A percentile compares a stretch with the other conserved stretches of the same genome.
These are phyloP conservation scores for Noctilio leporinus DNA, from an alignment of 2,113 vertebrate genomes.

Conservation along the genomic window DNA sequence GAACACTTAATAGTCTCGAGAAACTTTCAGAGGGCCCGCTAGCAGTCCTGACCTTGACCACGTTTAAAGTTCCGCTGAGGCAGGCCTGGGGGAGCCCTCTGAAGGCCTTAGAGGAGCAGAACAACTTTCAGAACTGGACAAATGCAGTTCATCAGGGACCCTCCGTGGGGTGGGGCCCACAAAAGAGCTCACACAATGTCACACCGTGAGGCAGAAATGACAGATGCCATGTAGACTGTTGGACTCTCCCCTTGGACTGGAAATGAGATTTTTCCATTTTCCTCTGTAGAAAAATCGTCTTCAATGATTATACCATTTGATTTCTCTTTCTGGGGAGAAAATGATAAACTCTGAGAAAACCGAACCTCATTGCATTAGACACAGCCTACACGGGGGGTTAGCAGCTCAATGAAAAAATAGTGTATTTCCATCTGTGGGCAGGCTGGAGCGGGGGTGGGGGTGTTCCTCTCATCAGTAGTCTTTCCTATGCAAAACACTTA, in stretches of 20 bases:
- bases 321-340: not conserved
- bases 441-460: not conserved
- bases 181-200: not conserved
- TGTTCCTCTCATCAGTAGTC: not conserved
- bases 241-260: not conserved
- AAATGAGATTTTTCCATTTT: not conserved
- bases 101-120: not conserved
- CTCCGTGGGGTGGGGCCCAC: not conserved
- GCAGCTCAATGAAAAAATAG: not conserved
- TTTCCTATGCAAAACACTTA: slow-evolving; percentile 6
- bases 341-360: not conserved
- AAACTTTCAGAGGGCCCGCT: not conserved
- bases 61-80: not conserved
- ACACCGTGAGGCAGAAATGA: not conserved
- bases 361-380: not conserved
- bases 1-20: not conserved
- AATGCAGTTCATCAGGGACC: not conserved
- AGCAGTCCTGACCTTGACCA: not conserved
- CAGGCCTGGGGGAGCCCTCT: not conserved
- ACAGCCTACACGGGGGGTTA: not conserved
- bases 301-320: not conserved
- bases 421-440: not conserved
- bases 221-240: not conserved
- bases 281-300: not conserved
- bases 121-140: not conserved